A percentile compares a stretch with the other conserved stretches of the same genome.
Conservation (phyloP, 1,140 invertebrate species). For the Druon quercuslanigerum region DNA sequence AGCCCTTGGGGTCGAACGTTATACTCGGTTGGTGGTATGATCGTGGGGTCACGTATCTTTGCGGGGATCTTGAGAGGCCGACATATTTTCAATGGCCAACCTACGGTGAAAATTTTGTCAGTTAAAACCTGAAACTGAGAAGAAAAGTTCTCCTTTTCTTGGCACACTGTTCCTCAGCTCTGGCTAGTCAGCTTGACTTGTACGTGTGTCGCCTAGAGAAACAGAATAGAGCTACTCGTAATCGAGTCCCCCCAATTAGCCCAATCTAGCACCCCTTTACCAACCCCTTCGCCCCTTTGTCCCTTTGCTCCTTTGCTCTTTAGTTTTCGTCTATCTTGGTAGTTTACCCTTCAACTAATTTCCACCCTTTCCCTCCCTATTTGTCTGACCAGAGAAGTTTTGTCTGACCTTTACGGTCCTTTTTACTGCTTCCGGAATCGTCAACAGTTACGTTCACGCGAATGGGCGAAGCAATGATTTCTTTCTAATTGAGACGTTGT, state of each 20-base stretch:
- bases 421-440: slow-evolving; percentile 35
- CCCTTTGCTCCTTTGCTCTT: too few species aligned
- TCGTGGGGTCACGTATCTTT: slow-evolving; percentile 50
- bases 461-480: slow-evolving; percentile 15
- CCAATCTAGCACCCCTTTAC: slow-evolving; percentile 52
- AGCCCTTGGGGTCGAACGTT: slow-evolving; percentile 25
- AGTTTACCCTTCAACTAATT: not conserved
- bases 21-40: slow-evolving; percentile 41
- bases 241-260: slow-evolving; percentile 71
- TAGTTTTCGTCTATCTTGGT: not conserved
- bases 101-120: slow-evolving; percentile 46
- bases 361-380: slow-evolving; percentile 26
- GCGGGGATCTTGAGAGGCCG: slow-evolving; percentile 38
- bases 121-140: slow-evolving; percentile 41
- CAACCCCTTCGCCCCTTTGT: not conserved
- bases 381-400: slow-evolving; percentile 39
- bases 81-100: slow-evolving; percentile 46
- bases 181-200: slow-evolving; percentile 47
- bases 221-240: slow-evolving; percentile 59
- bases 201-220: slow-evolving; percentile 68
- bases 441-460: slow-evolving; percentile 21
- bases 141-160: slow-evolving; percentile 46
- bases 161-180: slow-evolving; percentile 39
- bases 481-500: slow-evolving; percentile 20
- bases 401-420: slow-evolving; percentile 38